A percentile compares a stretch with the other conserved stretches of the same genome.
These are phyloP conservation scores for Drosophila littoralis DNA, from an alignment of 1,140 invertebrate species.

Conservation along the genomic window DNA sequence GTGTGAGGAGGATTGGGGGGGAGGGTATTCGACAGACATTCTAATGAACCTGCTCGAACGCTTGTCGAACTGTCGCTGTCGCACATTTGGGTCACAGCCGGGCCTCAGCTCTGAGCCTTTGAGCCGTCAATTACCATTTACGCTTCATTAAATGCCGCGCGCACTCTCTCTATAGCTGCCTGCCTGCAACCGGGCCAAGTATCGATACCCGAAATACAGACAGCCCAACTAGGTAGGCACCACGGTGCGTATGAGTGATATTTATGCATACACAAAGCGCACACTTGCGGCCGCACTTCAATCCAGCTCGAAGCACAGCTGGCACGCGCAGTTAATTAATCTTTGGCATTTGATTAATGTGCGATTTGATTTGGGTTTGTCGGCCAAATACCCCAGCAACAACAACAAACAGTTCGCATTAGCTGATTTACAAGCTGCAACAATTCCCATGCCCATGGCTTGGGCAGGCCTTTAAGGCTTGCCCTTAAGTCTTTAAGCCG, in stretches of 20 bases:
- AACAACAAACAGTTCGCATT: not conserved
- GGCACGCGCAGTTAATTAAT: slow-evolving; percentile 64
- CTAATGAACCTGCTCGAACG: slow-evolving; percentile 66
- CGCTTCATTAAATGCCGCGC: slow-evolving; percentile 76
- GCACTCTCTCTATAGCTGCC: slow-evolving; percentile 40
- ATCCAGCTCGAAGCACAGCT: slow-evolving; percentile 13
- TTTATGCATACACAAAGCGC: slow-evolving; percentile 60
- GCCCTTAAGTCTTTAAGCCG: not conserved
- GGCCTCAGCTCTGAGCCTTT: slow-evolving; percentile 50
- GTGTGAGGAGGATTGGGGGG: not conserved
- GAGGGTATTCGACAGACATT: slow-evolving; percentile 25
- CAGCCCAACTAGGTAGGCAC: slow-evolving; percentile 35
- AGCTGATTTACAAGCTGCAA: not conserved
- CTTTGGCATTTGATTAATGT: slow-evolving; percentile 70
- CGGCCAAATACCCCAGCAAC: not conserved
- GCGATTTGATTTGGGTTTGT: slow-evolving; percentile 60
- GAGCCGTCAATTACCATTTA: slow-evolving; percentile 81
- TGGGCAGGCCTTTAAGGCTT: not conserved
- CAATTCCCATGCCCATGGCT: not conserved
- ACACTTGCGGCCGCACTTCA: slow-evolving; percentile 33
- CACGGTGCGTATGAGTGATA: slow-evolving; percentile 77
- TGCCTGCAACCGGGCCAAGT: slow-evolving; percentile 39
- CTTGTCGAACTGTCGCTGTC: slow-evolving; percentile 66
- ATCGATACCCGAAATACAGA: not conserved
- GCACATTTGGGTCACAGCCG: slow-evolving; percentile 71